A percentile compares a stretch with the other conserved stretches of the same genome.
Conservation (phyloP, 2,797 vertebrate genomes). For the Gobionotothen gibberifrons region DNA sequence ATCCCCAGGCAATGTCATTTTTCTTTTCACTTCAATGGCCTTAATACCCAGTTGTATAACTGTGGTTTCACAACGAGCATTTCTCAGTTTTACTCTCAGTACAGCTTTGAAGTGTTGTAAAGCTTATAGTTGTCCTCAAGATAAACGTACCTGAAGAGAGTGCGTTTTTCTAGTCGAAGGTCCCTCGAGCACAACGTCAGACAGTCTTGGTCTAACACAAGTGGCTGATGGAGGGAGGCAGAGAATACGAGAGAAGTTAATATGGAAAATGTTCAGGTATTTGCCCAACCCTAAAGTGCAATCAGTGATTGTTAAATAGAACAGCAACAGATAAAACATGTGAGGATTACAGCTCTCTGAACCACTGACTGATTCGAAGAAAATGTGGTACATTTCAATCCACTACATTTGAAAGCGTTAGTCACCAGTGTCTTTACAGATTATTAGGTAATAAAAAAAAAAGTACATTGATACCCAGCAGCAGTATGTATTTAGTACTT, state of each 20-base stretch:
- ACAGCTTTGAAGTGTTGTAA: background rate
- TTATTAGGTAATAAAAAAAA: too few relatives aligned
- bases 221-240: constrained; percentile 84
- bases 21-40: too few relatives aligned
- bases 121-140: too few relatives aligned
- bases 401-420: too few relatives aligned
- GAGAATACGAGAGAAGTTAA: background rate
- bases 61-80: background rate
- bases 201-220: constrained; percentile 97
- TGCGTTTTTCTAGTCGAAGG: constrained; percentile 95
- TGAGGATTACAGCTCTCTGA: background rate
- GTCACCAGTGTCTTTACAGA: too few relatives aligned
- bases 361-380: background rate
- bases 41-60: too few relatives aligned
- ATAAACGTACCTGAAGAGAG: constrained; percentile 90
- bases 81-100: background rate
- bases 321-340: background rate
- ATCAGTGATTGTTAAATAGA: background rate
- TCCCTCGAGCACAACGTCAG: constrained; percentile 94
- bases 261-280: background rate
- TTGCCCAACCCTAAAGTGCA: background rate
- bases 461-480: too few relatives aligned
- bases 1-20: too few relatives aligned
- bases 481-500: too few relatives aligned
- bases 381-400: too few relatives aligned